These are phyloP conservation scores for Melikaiella ostensackeni DNA, from an alignment of 2,888 invertebrate genomes.

Conservation along the genomic window DNA sequence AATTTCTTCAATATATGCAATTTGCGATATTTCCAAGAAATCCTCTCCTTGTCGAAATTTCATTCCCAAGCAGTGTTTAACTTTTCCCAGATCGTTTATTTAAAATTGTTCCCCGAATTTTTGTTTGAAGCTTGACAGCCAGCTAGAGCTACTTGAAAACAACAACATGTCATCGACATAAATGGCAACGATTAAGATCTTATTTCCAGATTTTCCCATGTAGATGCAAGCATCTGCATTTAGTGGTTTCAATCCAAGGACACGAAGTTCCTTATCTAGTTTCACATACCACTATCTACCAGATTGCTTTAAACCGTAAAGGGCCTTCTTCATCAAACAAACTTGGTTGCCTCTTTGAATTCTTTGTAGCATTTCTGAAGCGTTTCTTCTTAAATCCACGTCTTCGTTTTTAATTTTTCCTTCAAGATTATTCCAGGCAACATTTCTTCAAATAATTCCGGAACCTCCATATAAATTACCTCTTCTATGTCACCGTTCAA, in stretches of 20 bases:
- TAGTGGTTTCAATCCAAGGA: no score
- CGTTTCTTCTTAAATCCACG: neutral
- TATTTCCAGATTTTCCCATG: neutral
- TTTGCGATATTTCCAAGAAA: slow-evolving; percentile 6
- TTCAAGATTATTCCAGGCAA: neutral
- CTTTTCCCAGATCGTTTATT: neutral
- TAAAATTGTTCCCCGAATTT: neutral
- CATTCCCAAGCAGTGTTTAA: neutral
- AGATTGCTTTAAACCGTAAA: neutral
- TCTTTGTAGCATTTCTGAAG: neutral
- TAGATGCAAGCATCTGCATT: neutral
- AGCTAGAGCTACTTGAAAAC: no score
- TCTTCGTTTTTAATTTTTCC: neutral
- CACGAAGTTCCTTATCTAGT: neutral
- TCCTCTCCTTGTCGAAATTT: neutral
- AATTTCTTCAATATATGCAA: slow-evolving; percentile 8
- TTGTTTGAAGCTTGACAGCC: neutral
- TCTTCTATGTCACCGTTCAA: no score
- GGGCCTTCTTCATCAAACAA: neutral
- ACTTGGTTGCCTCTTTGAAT: neutral
- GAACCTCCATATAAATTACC: neutral
- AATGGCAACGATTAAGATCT: neutral
- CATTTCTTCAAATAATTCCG: slow-evolving; percentile 1
- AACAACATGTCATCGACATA: no score
- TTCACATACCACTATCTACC: slow-evolving; percentile 1